Base-by-base conservation (phyloP, 2,113 vertebrate genomes). In the Lepisosteus oculatus region DNA sequence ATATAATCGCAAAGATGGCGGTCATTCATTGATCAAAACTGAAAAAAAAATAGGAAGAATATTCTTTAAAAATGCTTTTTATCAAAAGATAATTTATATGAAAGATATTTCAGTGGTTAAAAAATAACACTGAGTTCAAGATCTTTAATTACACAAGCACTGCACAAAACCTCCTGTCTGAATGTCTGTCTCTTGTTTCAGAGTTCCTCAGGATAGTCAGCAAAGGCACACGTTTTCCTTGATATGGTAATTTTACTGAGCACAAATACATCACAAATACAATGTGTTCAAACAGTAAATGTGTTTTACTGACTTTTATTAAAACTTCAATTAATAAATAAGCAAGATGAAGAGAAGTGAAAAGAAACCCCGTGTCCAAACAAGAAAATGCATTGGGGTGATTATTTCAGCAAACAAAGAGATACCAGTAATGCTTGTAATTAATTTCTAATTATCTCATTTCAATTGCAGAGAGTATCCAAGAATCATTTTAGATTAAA, bases 381-480 rank as follows among this genome's bases (percentile, higher is more conserved):
- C 29, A 79, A 78, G 77, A 72, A 55, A 78, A 65, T 76, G 43
- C 57, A 74, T 70, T 71, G 72, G 44, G 72, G 13, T 51, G 77
- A n/a, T 79, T 84, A 44, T 9, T 72, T 79, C 78, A 79, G 77
- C 65, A 86, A 77, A 83, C 80, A 82, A 73, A 15, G 78, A 74
- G 64, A 64, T 12, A 79, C 61, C 62, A 6, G 51, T 69, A 76
- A 61, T 77, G 1, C 9, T 51, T 80, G 47, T 55, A 82, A 85
- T 42, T 67, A 55, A 67, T 67, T 56, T 72, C 63, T 72, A 72
- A 72, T 84, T 82, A 84, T 69, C 72, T 79, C 79, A 61, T 73
- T 68, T 55, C 15, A 62, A 45, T 74, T 83, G 70, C 71, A 67
- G 41, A 81, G 83, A 17, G 6, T 63, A 70, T 80, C 61, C 77